Evolutionary conservation across 2,888 invertebrate genomes (phyloP).

Genomic region (Halocaridina rubra): DNA sequence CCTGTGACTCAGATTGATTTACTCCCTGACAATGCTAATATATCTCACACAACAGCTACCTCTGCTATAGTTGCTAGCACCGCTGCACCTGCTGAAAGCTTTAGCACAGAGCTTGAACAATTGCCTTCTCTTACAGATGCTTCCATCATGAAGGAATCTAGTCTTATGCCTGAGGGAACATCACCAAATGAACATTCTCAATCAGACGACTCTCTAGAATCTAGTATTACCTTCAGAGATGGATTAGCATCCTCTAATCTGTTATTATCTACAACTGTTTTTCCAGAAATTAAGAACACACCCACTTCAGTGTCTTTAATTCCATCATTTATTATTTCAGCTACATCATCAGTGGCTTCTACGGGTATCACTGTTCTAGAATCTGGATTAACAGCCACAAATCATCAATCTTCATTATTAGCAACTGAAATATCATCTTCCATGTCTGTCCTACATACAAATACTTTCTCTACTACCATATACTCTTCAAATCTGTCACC

Average conservation of each 20-base stretch:
- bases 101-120: slow-evolving; percentile 25
- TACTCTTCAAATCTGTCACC: not conserved
- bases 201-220: slow-evolving; percentile 9
- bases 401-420: slow-evolving; percentile 12
- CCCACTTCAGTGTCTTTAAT: not conserved
- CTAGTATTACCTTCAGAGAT: slow-evolving; percentile 26
- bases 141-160: slow-evolving; percentile 12
- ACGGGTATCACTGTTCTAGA: not conserved
- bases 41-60: not conserved
- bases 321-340: not conserved
- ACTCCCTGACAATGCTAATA: slow-evolving; percentile 15
- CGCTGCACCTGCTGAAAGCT: slow-evolving; percentile 19
- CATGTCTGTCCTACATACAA: not conserved
- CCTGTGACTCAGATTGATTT: slow-evolving; percentile 3
- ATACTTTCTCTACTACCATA: slow-evolving; percentile 13
- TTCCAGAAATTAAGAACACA: not conserved
- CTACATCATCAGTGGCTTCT: not conserved
- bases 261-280: slow-evolving; percentile 1
- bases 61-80: slow-evolving; percentile 32
- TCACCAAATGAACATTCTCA: slow-evolving; percentile 9
- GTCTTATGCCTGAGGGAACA: not conserved
- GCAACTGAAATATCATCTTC: slow-evolving; percentile 27
- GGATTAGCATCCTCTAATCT: slow-evolving; percentile 10
- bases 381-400: not conserved
- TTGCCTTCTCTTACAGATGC: slow-evolving; percentile 18